Base-by-base conservation (phyloP, 1,140 invertebrate species). In the Aphelinus atriplicis region DNA sequence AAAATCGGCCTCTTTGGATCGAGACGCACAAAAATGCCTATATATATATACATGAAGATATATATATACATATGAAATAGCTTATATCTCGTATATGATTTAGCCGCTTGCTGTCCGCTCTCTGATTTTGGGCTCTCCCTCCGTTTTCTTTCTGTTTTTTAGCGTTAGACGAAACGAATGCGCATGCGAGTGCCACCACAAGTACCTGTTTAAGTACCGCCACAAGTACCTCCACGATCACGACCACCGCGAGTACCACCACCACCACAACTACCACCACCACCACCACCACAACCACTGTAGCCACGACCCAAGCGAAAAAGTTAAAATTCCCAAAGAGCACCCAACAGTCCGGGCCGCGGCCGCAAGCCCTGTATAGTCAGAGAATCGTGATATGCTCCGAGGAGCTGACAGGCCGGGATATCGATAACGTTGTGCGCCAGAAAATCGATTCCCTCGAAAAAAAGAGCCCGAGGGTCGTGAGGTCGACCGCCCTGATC, bases 121-220 rank as follows among this genome's bases (percentile, higher is more conserved):
- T 69, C 73, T 87, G 86, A 77, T 84, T 83, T 85, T 83, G 82
- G 81, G 84, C 84, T 84, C 83, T 85, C 81, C 78, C 85, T 83
- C 82, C 81, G 77, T 82, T 85, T 86, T 87, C 81, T 87, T 87
- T 88, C 85, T 87, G 84, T 88, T 81, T 84, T 86, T 87, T 87
- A 88, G 86, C 87, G 80, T 84, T 88, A 88, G 85, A 88, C 82
- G 85, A 87, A 84, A 87, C 84, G 81, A 85, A 87, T 84, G 81
- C 83, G 85, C 86, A 88, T 88, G 87, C 80, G 84, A 87, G 83
- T 86, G 87, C 82, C 81, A 85, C 81, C 85, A 79, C 79, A 80
- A 82, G 83, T 75, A 80, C 78, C 76, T 79, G 70, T 72, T 70
- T 79, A 75, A 76, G 71, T 73, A 79, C 75, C 76, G 78, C 69